Evolutionary conservation across 2,888 invertebrate genomes (phyloP).

Genomic region (Pyrrhosoma nymphula): DNA sequence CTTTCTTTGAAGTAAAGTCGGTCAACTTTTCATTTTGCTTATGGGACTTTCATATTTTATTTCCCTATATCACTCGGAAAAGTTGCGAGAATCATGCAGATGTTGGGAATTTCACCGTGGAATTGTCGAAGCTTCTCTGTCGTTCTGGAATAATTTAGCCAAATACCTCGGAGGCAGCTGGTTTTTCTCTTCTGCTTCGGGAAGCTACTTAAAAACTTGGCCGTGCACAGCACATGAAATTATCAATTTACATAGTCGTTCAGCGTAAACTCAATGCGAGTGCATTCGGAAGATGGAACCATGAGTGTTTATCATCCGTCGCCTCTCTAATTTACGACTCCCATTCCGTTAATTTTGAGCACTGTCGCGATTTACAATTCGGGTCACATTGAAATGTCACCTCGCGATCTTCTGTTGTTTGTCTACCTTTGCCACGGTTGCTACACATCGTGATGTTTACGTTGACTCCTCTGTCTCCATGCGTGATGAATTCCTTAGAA

Average conservation of each 20-base stretch:
- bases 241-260: neutral
- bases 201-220: too few species aligned
- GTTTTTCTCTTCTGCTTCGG: too few species aligned
- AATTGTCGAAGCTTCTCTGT: too few species aligned
- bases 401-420: neutral
- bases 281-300: neutral
- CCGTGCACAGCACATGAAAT: neutral
- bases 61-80: too few species aligned
- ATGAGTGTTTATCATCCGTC: neutral
- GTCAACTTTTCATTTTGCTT: too few species aligned
- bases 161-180: too few species aligned
- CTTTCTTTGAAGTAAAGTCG: too few species aligned
- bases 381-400: neutral
- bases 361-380: neutral
- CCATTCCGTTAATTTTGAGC: neutral
- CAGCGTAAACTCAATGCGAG: neutral
- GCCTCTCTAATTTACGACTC: neutral
- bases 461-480: neutral
- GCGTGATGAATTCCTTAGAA: neutral
- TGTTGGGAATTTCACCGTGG: too few species aligned
- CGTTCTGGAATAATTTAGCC: too few species aligned
- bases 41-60: too few species aligned
- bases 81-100: too few species aligned
- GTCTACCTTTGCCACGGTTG: neutral
- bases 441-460: neutral